Percentiles rank a stretch among this genome's conserved stretches.
These are phyloP conservation scores for Heliconius cydno DNA, from an alignment of 2,888 invertebrate species.

Conservation along the genomic window DNA sequence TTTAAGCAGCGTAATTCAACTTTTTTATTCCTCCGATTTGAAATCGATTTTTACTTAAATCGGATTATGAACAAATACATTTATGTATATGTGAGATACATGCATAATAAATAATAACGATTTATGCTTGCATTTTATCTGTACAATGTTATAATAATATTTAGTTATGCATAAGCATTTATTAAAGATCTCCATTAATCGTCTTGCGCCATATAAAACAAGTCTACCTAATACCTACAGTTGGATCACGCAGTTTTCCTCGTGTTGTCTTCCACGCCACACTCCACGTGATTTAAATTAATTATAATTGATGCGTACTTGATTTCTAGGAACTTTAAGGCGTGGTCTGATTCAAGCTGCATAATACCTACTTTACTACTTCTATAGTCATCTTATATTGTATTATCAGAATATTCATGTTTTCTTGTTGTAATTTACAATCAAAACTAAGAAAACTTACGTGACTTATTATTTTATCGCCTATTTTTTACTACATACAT, in stretches of 20 bases:
- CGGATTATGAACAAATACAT: no score
- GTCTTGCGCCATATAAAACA: not conserved
- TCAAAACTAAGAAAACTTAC: not conserved
- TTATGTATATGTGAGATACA: no score
- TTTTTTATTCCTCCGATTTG: no score
- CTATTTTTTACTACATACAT: no score
- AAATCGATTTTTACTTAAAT: no score
- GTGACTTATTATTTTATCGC: no score
- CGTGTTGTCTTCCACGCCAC: slow-evolving; percentile 28
- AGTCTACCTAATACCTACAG: not conserved
- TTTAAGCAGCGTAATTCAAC: no score
- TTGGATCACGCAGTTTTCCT: slow-evolving; percentile 29
- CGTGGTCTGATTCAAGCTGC: slow-evolving; percentile 21
- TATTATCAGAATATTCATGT: not conserved
- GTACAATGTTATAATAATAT: not conserved
- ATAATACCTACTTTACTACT: slow-evolving; percentile 6
- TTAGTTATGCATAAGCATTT: not conserved
- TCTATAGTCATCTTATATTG: not conserved
- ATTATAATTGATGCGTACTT: slow-evolving; percentile 30
- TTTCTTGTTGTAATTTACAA: no score
- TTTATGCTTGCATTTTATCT: not conserved
- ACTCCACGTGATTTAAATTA: slow-evolving; percentile 35
- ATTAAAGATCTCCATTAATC: not conserved
- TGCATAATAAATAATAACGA: no score
- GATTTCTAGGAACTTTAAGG: slow-evolving; percentile 32